A percentile compares a stretch with the other conserved stretches of the same genome.
Conservation (phyloP, 2,888 invertebrate genomes). For the Helleia helle region DNA sequence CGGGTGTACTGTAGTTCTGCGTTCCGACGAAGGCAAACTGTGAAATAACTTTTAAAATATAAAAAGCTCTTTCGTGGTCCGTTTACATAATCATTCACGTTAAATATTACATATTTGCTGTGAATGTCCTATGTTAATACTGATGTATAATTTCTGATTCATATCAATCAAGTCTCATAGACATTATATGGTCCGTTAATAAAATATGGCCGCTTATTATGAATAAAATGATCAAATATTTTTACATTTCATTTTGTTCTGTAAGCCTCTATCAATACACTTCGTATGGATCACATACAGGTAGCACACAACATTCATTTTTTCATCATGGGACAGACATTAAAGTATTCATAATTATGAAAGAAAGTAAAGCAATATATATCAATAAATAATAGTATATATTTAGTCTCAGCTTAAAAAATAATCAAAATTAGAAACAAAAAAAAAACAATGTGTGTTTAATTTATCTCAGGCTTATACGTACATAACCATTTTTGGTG, state of each 20-base stretch:
- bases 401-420: too few relatives aligned
- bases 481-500: too few relatives aligned
- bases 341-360: too few relatives aligned
- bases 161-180: not conserved
- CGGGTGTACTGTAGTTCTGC: constrained; percentile 44
- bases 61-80: constrained; percentile 21
- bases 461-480: too few relatives aligned
- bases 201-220: constrained; percentile 3
- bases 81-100: not conserved
- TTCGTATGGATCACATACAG: not conserved
- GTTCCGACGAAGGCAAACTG: constrained; percentile 35
- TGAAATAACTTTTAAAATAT: constrained; percentile 28
- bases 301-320: too few relatives aligned
- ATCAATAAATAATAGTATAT: too few relatives aligned
- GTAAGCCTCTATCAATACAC: not conserved
- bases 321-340: too few relatives aligned
- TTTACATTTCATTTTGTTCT: too few relatives aligned
- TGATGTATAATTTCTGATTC: constrained; percentile 1
- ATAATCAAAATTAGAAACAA: too few relatives aligned
- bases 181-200: constrained; percentile 1
- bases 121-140: constrained; percentile 1
- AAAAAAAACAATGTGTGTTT: too few relatives aligned
- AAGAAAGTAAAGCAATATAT: too few relatives aligned
- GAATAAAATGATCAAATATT: not conserved
- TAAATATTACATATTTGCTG: not conserved